Conservation (phyloP, 1,140 invertebrate genomes). For the Reticulitermes speratus region DNA sequence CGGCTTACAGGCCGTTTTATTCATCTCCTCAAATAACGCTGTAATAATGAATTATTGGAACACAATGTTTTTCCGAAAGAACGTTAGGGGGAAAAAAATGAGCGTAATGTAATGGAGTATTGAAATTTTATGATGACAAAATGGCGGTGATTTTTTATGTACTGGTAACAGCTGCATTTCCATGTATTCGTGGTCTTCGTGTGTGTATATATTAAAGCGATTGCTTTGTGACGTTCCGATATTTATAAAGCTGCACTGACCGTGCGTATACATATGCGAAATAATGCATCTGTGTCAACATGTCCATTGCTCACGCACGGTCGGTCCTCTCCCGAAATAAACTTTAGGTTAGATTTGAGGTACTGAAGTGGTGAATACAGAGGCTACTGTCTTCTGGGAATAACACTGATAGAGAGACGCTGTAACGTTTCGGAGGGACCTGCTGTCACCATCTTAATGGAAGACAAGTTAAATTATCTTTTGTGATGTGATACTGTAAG, state of each 20-base stretch:
- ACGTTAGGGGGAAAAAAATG: background rate
- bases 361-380: too few species aligned
- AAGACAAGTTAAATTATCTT: too few species aligned
- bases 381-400: too few species aligned
- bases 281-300: background rate
- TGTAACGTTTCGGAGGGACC: too few species aligned
- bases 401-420: too few species aligned
- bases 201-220: background rate
- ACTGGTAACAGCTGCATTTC: background rate
- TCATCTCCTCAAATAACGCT: background rate
- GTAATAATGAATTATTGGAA: background rate
- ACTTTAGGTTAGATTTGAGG: background rate
- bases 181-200: background rate
- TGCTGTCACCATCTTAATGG: too few species aligned
- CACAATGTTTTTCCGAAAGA: background rate
- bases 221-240: background rate
- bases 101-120: background rate
- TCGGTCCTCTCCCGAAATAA: background rate
- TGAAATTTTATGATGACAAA: conserved; percentile 1
- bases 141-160: background rate
- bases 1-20: background rate
- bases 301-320: background rate
- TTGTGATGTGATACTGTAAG: too few species aligned
- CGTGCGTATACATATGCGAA: background rate
- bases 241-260: background rate